A percentile compares a stretch with the other conserved stretches of the same genome.
These are phyloP conservation scores for Standfussiana lucernea DNA, from an alignment of 2,888 invertebrate genomes.

Conservation along the genomic window DNA sequence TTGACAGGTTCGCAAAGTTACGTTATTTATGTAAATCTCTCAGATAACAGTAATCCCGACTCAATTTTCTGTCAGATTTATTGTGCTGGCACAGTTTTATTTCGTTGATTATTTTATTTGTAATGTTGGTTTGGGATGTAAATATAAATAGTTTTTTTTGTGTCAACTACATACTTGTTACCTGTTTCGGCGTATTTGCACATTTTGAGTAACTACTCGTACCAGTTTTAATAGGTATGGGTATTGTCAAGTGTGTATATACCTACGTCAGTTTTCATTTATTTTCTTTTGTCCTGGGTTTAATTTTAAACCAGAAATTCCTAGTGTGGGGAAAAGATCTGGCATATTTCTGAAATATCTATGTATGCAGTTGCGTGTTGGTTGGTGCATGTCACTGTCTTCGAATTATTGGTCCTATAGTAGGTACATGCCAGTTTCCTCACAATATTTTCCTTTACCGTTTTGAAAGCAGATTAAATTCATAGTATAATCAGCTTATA, in stretches of 20 bases:
- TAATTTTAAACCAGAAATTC: no score
- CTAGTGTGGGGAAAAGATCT: no score
- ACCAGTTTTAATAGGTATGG: neutral
- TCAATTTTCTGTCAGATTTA: conserved; percentile 30
- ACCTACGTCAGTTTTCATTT: no score
- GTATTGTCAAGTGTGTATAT: no score
- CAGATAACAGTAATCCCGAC: conserved; percentile 21
- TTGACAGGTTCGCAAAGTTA: conserved; percentile 34
- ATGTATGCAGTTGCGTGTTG: no score
- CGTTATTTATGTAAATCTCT: conserved; percentile 44
- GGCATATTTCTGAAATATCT: no score
- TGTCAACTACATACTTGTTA: neutral
- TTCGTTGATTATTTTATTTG: neutral
- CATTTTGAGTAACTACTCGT: neutral
- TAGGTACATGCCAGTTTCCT: neutral
- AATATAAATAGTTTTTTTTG: neutral
- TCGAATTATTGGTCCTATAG: neutral
- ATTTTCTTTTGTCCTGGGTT: no score
- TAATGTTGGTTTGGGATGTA: neutral
- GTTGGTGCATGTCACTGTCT: no score
- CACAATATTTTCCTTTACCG: neutral
- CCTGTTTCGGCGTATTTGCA: neutral
- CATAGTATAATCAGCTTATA: neutral
- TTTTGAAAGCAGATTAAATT: neutral
- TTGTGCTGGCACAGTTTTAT: conserved; percentile 7